Conservation (phyloP, 2,113 vertebrate genomes). For the Osmerus eperlanus region DNA sequence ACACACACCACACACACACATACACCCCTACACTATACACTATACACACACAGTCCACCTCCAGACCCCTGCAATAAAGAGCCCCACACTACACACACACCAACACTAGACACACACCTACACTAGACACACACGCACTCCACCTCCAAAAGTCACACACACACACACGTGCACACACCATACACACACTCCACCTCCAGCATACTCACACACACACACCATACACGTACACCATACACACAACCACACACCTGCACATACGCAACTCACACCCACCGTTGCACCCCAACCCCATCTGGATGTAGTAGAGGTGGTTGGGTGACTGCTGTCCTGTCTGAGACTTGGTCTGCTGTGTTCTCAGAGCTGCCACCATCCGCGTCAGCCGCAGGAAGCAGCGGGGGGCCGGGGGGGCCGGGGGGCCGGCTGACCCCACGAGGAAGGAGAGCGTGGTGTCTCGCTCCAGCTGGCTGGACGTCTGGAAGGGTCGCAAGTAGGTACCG, state of each 20-base stretch:
- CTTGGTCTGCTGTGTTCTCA: constrained; percentile 27
- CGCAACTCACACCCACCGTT: too few relatives aligned
- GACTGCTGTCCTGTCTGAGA: neutral
- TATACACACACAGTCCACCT: neutral
- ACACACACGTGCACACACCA: too few relatives aligned
- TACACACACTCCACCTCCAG: too few relatives aligned
- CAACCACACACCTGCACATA: too few relatives aligned
- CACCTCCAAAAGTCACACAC: too few relatives aligned
- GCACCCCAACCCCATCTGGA: neutral
- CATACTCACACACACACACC: too few relatives aligned
- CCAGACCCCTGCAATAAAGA: neutral
- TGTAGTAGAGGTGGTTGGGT: neutral
- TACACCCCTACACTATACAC: neutral
- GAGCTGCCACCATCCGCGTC: constrained; percentile 70
- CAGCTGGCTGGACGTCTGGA: constrained; percentile 76
- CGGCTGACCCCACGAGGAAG: neutral
- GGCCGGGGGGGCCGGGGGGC: fast-evolving
- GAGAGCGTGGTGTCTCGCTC: constrained; percentile 55
- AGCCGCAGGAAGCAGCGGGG: constrained; percentile 61
- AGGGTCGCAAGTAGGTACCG: constrained; percentile 68
- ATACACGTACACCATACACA: too few relatives aligned
- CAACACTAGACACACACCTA: neutral
- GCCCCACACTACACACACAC: neutral
- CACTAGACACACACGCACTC: neutral
- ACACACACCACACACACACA: neutral